phyloP scores from a whole-genome alignment of 2,888 invertebrate species.

The Diloba caeruleocephala region DNA sequence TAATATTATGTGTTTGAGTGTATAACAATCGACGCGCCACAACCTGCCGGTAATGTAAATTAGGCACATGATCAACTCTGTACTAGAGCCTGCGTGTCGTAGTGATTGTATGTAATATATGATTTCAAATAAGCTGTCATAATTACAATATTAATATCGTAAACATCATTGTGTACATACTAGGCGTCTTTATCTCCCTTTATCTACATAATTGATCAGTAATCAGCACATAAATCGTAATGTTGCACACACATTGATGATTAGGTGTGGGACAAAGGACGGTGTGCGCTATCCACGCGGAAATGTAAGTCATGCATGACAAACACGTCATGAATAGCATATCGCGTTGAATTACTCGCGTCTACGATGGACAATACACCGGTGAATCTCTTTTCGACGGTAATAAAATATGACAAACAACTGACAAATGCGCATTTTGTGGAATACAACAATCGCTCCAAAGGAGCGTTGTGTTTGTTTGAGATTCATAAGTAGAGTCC shows the following conservation, averaged over 20 bases:
- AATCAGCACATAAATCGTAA: neutral
- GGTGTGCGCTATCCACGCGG: neutral
- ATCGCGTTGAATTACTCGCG: neutral
- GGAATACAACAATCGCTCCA: too few species aligned
- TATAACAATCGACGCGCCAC: neutral
- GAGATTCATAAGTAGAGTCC: too few species aligned
- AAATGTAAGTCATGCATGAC: neutral
- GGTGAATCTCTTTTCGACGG: neutral
- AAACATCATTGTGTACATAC: too few species aligned
- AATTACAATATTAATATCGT: neutral
- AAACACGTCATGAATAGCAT: neutral
- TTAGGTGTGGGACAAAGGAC: neutral
- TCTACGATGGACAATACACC: too few species aligned
- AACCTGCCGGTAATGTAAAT: constrained; percentile 5
- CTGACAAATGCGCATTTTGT: too few species aligned
- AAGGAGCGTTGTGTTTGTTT: too few species aligned
- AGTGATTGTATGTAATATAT: neutral
- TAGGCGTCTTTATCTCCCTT: neutral
- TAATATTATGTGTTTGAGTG: neutral
- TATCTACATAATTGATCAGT: constrained; percentile 5
- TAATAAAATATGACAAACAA: neutral
- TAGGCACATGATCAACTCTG: constrained; percentile 5
- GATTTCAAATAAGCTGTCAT: neutral
- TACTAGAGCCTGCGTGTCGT: neutral
- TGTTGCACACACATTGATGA: neutral